Conservation (phyloP, 2,888 invertebrate genomes). For the Harpalus rubripes region DNA sequence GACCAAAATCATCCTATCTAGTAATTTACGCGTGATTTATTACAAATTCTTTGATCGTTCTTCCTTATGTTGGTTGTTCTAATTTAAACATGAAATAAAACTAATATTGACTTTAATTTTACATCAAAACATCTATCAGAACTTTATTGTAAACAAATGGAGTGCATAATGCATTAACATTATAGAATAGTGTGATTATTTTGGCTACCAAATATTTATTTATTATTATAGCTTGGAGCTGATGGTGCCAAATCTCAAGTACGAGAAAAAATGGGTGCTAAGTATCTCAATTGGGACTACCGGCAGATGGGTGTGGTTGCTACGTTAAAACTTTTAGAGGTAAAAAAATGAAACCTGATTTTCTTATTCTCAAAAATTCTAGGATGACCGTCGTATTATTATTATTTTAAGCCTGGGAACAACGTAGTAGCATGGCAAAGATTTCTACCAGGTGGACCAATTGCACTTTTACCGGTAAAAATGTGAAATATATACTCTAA, state of each 20-base stretch:
- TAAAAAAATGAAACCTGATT: slow-evolving; percentile 76
- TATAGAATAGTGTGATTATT: slow-evolving; percentile 18
- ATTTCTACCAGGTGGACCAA: slow-evolving; percentile 94
- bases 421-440: slow-evolving; percentile 98
- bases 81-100: slow-evolving; percentile 49
- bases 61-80: slow-evolving; percentile 22
- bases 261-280: slow-evolving; percentile 88
- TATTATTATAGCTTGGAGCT: slow-evolving; percentile 87
- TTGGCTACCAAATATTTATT: slow-evolving; percentile 69
- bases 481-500: slow-evolving; percentile 66
- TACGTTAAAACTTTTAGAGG: slow-evolving; percentile 90
- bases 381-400: too few species aligned
- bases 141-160: slow-evolving; percentile 22
- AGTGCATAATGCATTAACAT: slow-evolving; percentile 5
- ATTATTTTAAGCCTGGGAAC: slow-evolving; percentile 81
- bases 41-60: slow-evolving; percentile 35
- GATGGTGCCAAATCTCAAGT: slow-evolving; percentile 96
- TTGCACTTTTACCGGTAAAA: slow-evolving; percentile 92
- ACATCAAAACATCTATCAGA: not conserved
- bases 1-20: not conserved
- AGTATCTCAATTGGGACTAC: slow-evolving; percentile 91
- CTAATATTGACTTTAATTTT: slow-evolving; percentile 21
- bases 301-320: slow-evolving; percentile 96
- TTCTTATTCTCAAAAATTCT: too few species aligned
- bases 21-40: slow-evolving; percentile 14